phyloP scores from a whole-genome alignment of 2,113 vertebrate genomes.

The Benitochromis conjunctus region DNA sequence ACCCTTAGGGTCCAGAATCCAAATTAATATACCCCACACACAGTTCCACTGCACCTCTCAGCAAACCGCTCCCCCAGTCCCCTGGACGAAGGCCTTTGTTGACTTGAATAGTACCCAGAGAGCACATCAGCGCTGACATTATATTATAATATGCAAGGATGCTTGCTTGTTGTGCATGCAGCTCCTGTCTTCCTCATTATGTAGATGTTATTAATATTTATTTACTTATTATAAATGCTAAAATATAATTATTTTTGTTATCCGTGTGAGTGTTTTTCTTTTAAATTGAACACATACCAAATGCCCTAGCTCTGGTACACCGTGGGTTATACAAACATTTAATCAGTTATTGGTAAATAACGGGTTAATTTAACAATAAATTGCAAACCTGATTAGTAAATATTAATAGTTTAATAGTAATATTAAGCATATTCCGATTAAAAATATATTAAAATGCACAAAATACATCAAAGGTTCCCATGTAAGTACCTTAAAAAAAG shows the following conservation, averaged over 20 bases:
- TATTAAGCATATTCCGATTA: neutral
- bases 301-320: neutral
- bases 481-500: neutral
- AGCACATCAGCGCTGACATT: neutral
- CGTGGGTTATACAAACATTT: neutral
- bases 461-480: neutral
- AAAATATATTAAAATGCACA: neutral
- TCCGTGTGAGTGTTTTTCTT: neutral
- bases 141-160: neutral
- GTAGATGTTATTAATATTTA: neutral
- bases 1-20: conserved; percentile 53
- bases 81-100: neutral
- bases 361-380: neutral
- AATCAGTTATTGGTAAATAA: neutral
- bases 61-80: conserved; percentile 13
- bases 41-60: conserved; percentile 23
- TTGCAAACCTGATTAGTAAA: neutral
- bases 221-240: neutral
- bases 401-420: neutral
- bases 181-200: neutral
- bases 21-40: conserved; percentile 51
- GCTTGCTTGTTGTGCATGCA: neutral
- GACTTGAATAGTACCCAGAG: conserved; percentile 13
- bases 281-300: neutral
- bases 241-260: too few species aligned